Evolutionary conservation across 2,797 vertebrate genomes (phyloP).

Genomic region (Pseudomugil gertrudae): DNA sequence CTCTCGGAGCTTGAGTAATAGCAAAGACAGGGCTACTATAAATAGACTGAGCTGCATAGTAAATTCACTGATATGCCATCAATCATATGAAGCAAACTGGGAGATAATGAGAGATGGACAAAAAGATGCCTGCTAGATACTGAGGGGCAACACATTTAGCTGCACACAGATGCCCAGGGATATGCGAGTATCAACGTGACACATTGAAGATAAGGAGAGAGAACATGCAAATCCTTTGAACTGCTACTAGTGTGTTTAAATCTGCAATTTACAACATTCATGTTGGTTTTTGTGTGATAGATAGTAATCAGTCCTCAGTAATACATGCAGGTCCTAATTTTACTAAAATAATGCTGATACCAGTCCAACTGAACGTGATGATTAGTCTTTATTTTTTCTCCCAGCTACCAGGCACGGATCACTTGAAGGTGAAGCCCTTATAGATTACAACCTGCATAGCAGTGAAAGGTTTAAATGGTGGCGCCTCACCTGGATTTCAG

Average conservation of each 20-base stretch:
- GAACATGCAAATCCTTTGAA: conserved; percentile 27
- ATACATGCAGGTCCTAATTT: conserved; percentile 55
- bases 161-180: conserved; percentile 6
- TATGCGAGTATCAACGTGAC: conserved; percentile 25
- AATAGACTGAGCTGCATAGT: conserved; percentile 66
- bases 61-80: conserved; percentile 70
- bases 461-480: neutral
- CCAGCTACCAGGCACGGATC: conserved; percentile 58
- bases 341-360: conserved; percentile 72
- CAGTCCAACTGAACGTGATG: conserved; percentile 65
- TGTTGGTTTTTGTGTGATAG: neutral
- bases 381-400: conserved; percentile 49
- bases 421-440: conserved; percentile 42
- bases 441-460: conserved; percentile 38
- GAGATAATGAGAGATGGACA: conserved; percentile 76
- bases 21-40: conserved; percentile 65
- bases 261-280: conserved; percentile 7
- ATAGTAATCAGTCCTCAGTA: conserved; percentile 66
- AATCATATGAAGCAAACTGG: conserved; percentile 74
- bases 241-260: conserved; percentile 43
- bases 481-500: conserved; percentile 93
- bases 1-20: conserved; percentile 35
- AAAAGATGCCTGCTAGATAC: conserved; percentile 50
- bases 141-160: conserved; percentile 28
- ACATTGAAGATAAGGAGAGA: conserved; percentile 10